Conservation (phyloP, 2,888 invertebrate genomes). For the Priocnemis perturbator region DNA sequence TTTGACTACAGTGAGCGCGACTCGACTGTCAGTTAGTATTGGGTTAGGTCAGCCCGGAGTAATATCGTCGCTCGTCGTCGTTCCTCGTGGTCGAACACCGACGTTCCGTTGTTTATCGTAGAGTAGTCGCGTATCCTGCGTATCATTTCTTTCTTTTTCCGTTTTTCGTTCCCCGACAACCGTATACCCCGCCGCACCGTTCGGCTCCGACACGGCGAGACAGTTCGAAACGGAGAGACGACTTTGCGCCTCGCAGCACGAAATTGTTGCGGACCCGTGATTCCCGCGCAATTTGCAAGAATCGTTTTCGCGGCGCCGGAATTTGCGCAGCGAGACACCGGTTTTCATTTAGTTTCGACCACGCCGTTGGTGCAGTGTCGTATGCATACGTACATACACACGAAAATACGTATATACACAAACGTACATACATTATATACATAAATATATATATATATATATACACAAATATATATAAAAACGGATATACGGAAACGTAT, state of each 20-base stretch:
- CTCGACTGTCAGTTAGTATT: slow-evolving; percentile 77
- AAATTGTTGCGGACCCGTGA: neutral
- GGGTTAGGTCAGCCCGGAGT: slow-evolving; percentile 80
- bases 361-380: slow-evolving; percentile 32
- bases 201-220: neutral
- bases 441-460: no score
- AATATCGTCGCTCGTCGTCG: slow-evolving; percentile 57
- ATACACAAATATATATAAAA: slow-evolving; percentile 1
- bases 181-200: neutral
- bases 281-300: slow-evolving; percentile 21
- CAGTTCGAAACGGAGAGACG: neutral
- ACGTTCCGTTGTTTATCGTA: slow-evolving; percentile 52
- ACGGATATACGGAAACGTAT: neutral
- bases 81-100: slow-evolving; percentile 48
- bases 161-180: slow-evolving; percentile 3
- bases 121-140: slow-evolving; percentile 33
- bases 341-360: neutral
- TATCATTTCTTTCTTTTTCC: slow-evolving; percentile 29
- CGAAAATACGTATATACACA: neutral
- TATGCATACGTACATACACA: slow-evolving; percentile 14
- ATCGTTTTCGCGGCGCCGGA: neutral
- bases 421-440: no score
- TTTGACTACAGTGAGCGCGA: slow-evolving; percentile 72
- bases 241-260: neutral
- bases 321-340: neutral